phyloP scores from a whole-genome alignment of 2,797 vertebrate genomes.

The Novumbra hubbsi region DNA sequence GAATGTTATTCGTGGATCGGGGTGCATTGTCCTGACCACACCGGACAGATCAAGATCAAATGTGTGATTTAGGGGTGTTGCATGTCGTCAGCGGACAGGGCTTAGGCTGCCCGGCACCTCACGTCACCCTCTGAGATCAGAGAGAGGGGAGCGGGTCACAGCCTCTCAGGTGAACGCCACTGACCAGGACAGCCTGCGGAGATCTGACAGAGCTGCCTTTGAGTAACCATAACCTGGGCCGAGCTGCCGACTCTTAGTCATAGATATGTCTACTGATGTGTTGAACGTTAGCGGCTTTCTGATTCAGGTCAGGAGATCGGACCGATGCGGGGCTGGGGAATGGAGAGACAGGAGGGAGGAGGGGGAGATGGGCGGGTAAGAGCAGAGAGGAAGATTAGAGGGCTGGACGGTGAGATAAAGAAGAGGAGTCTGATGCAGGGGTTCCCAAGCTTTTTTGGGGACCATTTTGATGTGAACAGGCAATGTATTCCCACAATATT shows the following conservation, averaged over 20 bases:
- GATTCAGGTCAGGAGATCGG: neutral
- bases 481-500: too few relatives aligned
- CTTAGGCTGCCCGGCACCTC: constrained; percentile 29
- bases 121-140: constrained; percentile 42
- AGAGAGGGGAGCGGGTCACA: constrained; percentile 45
- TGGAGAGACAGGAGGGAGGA: constrained; percentile 10
- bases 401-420: constrained; percentile 14
- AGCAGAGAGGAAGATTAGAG: neutral
- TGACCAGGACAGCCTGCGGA: constrained; percentile 9
- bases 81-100: constrained; percentile 21
- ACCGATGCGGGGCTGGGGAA: neutral
- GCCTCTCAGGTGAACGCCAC: constrained; percentile 51
- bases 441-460: too few relatives aligned
- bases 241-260: constrained; percentile 17
- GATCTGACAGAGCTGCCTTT: constrained; percentile 38
- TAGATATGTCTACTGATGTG: neutral
- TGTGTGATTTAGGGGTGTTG: neutral
- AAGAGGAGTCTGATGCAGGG: neutral
- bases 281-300: neutral
- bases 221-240: constrained; percentile 49
- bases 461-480: too few relatives aligned
- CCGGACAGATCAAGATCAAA: constrained; percentile 20
- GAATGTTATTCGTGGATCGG: constrained; percentile 5
- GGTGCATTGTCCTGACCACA: neutral
- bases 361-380: neutral